Percentiles rank a stretch among this genome's conserved stretches.
These are phyloP conservation scores for Drosophila fungiperda DNA, from an alignment of 2,888 invertebrate genomes.

Conservation along the genomic window DNA sequence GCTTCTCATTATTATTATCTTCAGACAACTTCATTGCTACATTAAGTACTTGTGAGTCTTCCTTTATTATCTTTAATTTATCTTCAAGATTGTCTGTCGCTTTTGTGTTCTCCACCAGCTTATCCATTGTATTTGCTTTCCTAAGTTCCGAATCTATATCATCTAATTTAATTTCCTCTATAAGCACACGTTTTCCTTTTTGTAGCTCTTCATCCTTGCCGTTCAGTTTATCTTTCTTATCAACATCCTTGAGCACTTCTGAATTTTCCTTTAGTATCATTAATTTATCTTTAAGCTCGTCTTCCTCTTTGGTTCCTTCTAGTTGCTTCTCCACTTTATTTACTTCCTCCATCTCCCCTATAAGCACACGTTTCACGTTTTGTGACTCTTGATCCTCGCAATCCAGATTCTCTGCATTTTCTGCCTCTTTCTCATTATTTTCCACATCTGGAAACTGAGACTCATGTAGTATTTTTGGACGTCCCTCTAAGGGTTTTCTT, in stretches of 20 bases:
- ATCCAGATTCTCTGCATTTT: slow-evolving; percentile 25
- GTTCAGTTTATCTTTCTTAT: neutral
- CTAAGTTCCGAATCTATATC: neutral
- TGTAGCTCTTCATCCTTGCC: neutral
- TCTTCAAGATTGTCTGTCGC: neutral
- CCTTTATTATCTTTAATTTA: slow-evolving; percentile 3
- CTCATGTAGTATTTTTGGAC: slow-evolving; percentile 52
- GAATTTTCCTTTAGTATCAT: slow-evolving; percentile 31
- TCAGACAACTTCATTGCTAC: neutral
- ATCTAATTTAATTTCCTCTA: slow-evolving; percentile 38
- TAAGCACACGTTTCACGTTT: slow-evolving; percentile 26
- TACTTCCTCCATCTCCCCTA: slow-evolving; percentile 32
- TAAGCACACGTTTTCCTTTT: slow-evolving; percentile 28
- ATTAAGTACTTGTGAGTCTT: slow-evolving; percentile 12
- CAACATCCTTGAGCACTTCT: neutral
- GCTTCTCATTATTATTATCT: too few species aligned
- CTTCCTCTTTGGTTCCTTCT: neutral
- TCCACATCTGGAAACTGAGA: slow-evolving; percentile 15
- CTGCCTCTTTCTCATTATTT: slow-evolving; percentile 10
- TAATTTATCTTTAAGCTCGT: neutral
- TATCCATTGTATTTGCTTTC: neutral
- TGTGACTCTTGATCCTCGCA: neutral
- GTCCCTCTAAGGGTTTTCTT: slow-evolving; percentile 39
- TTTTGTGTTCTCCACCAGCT: neutral
- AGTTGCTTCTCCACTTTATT: neutral